phyloP scores from a whole-genome alignment of 2,888 invertebrate genomes.

The Lottia gigantea region DNA sequence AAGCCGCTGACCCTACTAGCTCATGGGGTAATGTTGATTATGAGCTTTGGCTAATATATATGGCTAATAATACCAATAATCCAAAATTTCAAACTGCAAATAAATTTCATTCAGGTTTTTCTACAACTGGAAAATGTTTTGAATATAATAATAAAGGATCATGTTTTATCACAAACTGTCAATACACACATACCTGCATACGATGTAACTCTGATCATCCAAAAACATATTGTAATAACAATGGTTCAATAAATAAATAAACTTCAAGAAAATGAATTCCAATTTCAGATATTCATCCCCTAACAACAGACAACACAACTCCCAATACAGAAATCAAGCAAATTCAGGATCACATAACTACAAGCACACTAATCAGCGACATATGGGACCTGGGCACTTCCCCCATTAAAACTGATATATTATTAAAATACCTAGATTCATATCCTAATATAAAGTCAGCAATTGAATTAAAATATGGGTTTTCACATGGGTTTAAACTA shows the following conservation, averaged over 20 bases:
- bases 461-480: neutral
- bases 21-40: neutral
- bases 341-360: too few species aligned
- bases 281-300: too few species aligned
- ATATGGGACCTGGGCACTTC: neutral
- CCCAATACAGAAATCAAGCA: neutral
- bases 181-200: neutral
- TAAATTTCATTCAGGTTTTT: neutral
- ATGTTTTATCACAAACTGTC: neutral
- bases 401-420: neutral
- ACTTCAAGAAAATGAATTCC: neutral
- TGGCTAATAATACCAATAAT: neutral
- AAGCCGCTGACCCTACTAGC: neutral
- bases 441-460: neutral
- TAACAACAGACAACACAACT: neutral
- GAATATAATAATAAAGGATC: neutral
- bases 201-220: neutral
- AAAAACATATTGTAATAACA: neutral
- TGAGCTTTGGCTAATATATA: neutral
- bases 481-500: neutral
- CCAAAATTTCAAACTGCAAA: neutral
- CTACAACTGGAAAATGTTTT: neutral
- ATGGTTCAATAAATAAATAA: neutral
- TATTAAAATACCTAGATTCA: neutral
- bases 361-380: neutral